These are phyloP conservation scores for Phlogophora meticulosa DNA, from an alignment of 2,888 invertebrate species.

Conservation along the genomic window DNA sequence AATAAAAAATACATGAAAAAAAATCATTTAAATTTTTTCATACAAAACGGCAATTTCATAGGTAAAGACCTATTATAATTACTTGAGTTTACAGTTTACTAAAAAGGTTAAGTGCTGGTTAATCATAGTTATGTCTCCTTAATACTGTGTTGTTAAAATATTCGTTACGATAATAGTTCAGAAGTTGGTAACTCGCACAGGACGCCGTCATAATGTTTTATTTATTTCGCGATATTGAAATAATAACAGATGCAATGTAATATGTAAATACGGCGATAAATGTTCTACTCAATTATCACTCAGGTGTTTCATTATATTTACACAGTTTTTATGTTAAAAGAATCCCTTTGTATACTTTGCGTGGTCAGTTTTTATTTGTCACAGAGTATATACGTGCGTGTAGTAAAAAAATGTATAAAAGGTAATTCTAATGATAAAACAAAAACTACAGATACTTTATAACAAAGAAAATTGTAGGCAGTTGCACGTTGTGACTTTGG, in stretches of 20 bases:
- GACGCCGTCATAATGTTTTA: conserved; percentile 10
- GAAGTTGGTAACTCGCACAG: not conserved
- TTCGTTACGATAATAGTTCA: conserved; percentile 3
- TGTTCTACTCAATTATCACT: conserved; percentile 35
- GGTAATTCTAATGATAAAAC: too few species aligned
- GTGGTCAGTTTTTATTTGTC: not conserved
- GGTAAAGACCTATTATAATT: too few species aligned
- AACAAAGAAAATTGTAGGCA: too few species aligned
- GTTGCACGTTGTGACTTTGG: too few species aligned
- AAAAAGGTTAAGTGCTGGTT: conserved; percentile 28
- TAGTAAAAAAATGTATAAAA: too few species aligned
- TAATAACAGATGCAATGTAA: conserved; percentile 14
- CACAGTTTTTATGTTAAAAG: not conserved
- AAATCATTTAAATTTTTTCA: too few species aligned
- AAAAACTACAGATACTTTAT: too few species aligned
- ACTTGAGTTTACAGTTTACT: conserved; percentile 3
- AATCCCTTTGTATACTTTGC: not conserved
- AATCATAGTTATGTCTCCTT: conserved; percentile 7
- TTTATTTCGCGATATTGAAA: conserved; percentile 36
- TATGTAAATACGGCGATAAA: conserved; percentile 40
- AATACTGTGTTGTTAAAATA: conserved; percentile 1
- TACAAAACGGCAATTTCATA: too few species aligned
- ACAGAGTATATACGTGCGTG: too few species aligned
- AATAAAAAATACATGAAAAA: too few species aligned
- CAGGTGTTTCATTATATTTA: conserved; percentile 4